Percentiles rank a stretch among this genome's conserved stretches.
Conservation (phyloP, 2,888 invertebrate genomes). For the Mycalesis mineus region DNA sequence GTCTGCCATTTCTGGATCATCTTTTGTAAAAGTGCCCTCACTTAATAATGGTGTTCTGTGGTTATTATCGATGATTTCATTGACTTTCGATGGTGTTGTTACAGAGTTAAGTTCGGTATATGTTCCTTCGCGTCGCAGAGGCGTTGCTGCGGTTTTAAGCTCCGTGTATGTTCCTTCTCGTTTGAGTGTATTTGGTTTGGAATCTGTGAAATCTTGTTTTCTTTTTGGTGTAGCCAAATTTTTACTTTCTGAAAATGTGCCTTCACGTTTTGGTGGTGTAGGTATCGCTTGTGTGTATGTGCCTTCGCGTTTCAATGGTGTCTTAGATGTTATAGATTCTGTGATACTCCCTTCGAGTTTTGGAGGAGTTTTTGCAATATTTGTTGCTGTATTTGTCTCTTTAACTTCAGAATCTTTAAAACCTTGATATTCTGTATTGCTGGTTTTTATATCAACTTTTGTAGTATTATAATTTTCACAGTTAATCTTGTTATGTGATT, state of each 20-base stretch:
- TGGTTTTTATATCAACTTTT: background rate
- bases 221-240: background rate
- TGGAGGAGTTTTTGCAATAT: background rate
- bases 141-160: background rate
- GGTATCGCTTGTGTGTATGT: constrained; percentile 6
- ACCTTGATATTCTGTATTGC: background rate
- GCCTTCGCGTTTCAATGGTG: constrained; percentile 5
- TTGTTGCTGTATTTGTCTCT: background rate
- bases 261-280: constrained; percentile 6
- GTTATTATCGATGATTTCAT: background rate
- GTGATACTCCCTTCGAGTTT: background rate
- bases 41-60: background rate
- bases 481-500: constrained; percentile 32
- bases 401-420: background rate
- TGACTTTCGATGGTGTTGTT: constrained; percentile 2
- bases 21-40: constrained; percentile 68
- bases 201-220: background rate
- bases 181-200: background rate
- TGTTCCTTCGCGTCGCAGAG: constrained; percentile 2
- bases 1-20: constrained; percentile 38
- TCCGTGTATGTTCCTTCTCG: background rate
- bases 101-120: constrained; percentile 1
- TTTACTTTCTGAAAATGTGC: background rate
- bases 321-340: background rate
- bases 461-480: background rate